Conservation (phyloP, 2,888 invertebrate species). For the Diloba caeruleocephala region DNA sequence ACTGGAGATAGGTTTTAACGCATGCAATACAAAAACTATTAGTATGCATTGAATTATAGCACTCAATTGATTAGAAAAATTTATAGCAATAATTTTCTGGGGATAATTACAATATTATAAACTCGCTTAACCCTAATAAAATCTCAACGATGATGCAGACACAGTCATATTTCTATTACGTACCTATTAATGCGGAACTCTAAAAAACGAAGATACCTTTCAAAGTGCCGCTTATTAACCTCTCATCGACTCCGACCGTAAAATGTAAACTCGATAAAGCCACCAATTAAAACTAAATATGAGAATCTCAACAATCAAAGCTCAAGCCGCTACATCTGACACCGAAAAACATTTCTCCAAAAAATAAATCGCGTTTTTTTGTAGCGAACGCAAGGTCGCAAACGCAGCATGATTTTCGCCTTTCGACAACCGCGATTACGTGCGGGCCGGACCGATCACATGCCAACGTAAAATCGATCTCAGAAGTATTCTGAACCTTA, state of each 20-base stretch:
- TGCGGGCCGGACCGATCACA: conserved; percentile 55
- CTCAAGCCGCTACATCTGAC: conserved; percentile 87
- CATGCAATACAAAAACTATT: conserved; percentile 32
- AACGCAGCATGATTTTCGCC: conserved; percentile 86
- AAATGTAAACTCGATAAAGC: conserved; percentile 90
- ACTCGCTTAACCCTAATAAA: conserved; percentile 75
- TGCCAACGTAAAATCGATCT: conserved; percentile 48
- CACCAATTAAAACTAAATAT: conserved; percentile 90
- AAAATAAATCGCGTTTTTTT: conserved; percentile 86
- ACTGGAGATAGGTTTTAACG: conserved; percentile 22
- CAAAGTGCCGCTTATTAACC: conserved; percentile 89
- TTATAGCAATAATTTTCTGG: conserved; percentile 45
- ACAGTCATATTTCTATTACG: conserved; percentile 78
- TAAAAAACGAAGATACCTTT: conserved; percentile 85
- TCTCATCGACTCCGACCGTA: conserved; percentile 89
- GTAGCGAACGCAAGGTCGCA: conserved; percentile 82
- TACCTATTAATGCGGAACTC: conserved; percentile 81
- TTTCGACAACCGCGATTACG: conserved; percentile 79
- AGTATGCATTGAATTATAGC: conserved; percentile 30
- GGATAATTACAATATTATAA: conserved; percentile 54
- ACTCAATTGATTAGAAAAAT: conserved; percentile 44
- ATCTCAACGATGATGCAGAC: conserved; percentile 69
- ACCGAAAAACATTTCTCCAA: conserved; percentile 84
- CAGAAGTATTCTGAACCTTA: conserved; percentile 70
- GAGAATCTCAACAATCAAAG: conserved; percentile 89